Evolutionary conservation across 2,113 vertebrate genomes (phyloP).

Genomic region (Falco punctatus): DNA sequence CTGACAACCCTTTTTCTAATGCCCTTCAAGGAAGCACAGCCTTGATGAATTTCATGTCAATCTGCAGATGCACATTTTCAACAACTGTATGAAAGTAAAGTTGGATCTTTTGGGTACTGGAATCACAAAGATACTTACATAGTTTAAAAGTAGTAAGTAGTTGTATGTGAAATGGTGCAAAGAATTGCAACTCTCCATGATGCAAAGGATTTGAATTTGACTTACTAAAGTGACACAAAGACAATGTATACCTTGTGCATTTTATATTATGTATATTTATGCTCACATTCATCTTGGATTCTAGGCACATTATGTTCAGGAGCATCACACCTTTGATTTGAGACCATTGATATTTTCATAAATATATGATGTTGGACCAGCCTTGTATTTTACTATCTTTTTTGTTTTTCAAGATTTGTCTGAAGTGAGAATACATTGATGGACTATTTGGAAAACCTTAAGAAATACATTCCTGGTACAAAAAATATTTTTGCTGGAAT

Average conservation of each 20-base stretch:
- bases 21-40: background rate
- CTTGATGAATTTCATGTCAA: background rate
- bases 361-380: background rate
- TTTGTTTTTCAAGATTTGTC: conserved; percentile 70
- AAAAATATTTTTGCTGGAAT: conserved; percentile 89
- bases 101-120: background rate
- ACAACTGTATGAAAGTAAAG: background rate
- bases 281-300: background rate
- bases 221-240: background rate
- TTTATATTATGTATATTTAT: background rate
- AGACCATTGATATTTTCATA: background rate
- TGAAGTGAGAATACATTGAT: conserved; percentile 82
- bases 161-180: background rate
- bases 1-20: background rate
- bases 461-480: conserved; percentile 88
- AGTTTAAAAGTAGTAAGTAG: background rate
- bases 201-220: background rate
- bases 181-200: background rate
- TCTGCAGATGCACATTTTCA: background rate
- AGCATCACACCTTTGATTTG: background rate
- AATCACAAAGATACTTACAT: background rate
- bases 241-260: background rate
- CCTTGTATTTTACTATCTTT: background rate
- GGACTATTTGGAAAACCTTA: conserved; percentile 88
- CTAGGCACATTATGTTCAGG: background rate